Evolutionary conservation across 2,888 invertebrate genomes (phyloP).

Genomic region (Perizoma affinitatum): DNA sequence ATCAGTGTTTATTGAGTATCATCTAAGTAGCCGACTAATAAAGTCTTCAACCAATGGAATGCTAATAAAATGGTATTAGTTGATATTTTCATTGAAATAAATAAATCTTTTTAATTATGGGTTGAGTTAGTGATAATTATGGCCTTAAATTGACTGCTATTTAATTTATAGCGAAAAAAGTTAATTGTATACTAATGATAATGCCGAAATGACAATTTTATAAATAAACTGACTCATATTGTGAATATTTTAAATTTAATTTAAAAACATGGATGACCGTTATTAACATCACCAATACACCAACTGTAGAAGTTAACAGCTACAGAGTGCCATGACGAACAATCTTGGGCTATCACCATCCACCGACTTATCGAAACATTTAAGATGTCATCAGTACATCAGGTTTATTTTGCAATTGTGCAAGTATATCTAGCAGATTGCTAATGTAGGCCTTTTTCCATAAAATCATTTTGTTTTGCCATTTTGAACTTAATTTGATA

Average conservation of each 20-base stretch:
- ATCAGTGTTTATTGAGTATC: slow-evolving; percentile 47
- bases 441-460: too few relatives aligned
- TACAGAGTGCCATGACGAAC: too few relatives aligned
- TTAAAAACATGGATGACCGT: slow-evolving; percentile 6
- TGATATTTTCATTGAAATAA: slow-evolving; percentile 37
- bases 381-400: too few relatives aligned
- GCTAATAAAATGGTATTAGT: slow-evolving; percentile 44
- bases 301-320: too few relatives aligned
- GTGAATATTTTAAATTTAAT: slow-evolving; percentile 10
- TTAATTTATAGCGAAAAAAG: slow-evolving; percentile 35
- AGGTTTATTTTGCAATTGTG: too few relatives aligned
- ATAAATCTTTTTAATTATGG: slow-evolving; percentile 43
- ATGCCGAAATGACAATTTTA: slow-evolving; percentile 26
- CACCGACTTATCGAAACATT: too few relatives aligned
- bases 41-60: slow-evolving; percentile 37
- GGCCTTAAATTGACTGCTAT: slow-evolving; percentile 41
- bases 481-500: neutral
- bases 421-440: too few relatives aligned
- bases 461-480: too few relatives aligned
- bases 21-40: slow-evolving; percentile 48
- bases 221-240: slow-evolving; percentile 14
- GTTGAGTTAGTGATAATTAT: slow-evolving; percentile 41
- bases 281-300: neutral
- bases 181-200: slow-evolving; percentile 34
- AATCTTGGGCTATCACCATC: too few relatives aligned